phyloP scores from a whole-genome alignment of 2,113 vertebrate genomes.

The Xiphorhynchus elegans region DNA sequence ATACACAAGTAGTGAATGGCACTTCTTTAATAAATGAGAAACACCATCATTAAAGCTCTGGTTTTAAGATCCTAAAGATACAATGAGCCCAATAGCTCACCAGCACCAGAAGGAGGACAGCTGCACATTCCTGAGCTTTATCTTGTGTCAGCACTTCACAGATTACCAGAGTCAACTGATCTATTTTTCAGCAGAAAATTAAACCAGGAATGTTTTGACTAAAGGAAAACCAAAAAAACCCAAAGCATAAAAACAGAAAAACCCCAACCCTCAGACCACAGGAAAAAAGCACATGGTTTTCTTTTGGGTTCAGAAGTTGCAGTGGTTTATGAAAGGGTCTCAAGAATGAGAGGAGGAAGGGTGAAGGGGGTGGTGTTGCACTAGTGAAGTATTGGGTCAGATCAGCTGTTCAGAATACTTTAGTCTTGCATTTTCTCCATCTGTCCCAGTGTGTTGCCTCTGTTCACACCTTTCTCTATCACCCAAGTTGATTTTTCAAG shows the following conservation, averaged over 20 bases:
- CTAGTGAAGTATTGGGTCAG: neutral
- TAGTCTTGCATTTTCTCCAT: neutral
- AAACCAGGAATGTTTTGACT: neutral
- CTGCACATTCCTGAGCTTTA: neutral
- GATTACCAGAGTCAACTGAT: neutral
- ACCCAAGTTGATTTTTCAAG: neutral
- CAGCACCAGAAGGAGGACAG: neutral
- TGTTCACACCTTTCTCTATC: neutral
- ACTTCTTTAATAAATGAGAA: neutral
- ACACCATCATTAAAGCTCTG: neutral
- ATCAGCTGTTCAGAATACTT: neutral
- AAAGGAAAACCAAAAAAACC: neutral
- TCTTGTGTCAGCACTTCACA: neutral
- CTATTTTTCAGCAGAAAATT: neutral
- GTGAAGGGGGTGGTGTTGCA: neutral
- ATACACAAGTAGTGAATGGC: neutral
- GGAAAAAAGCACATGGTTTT: neutral
- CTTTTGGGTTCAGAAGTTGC: neutral
- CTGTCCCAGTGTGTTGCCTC: neutral
- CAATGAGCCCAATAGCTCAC: neutral
- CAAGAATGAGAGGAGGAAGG: neutral
- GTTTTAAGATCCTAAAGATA: neutral
- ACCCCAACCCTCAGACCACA: neutral
- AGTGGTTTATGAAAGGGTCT: neutral
- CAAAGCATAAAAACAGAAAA: neutral